Percentiles rank a stretch among this genome's conserved stretches.
These are phyloP conservation scores for Denticeps clupeoides DNA, from an alignment of 2,797 vertebrate genomes.

Conservation along the genomic window DNA sequence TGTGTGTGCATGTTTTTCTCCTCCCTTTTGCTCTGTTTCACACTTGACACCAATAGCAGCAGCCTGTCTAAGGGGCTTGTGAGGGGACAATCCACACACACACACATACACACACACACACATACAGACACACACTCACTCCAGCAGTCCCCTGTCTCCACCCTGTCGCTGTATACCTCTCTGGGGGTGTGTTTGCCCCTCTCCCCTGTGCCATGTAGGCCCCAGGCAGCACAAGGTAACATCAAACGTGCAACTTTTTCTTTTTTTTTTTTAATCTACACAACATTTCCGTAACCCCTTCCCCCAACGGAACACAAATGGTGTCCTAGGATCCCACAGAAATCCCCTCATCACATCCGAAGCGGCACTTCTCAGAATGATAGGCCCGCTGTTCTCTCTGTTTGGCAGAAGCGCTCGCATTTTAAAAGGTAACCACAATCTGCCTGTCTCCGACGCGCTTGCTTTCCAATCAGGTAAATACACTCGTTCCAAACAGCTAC, in stretches of 20 bases:
- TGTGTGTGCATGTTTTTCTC: too few relatives aligned
- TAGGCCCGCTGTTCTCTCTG: neutral
- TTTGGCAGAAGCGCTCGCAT: too few relatives aligned
- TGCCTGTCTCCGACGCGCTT: too few relatives aligned
- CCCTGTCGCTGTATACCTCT: slow-evolving; percentile 13
- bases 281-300: neutral
- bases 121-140: slow-evolving; percentile 9
- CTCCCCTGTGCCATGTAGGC: slow-evolving; percentile 52
- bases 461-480: too few relatives aligned
- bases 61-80: neutral
- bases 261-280: slow-evolving; percentile 51
- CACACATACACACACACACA: neutral
- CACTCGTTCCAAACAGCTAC: too few relatives aligned
- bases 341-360: too few relatives aligned
- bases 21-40: slow-evolving; percentile 5
- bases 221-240: slow-evolving; percentile 58
- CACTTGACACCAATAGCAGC: slow-evolving; percentile 1
- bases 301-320: neutral
- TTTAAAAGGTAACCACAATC: too few relatives aligned
- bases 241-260: slow-evolving; percentile 56
- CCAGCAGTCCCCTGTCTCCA: neutral
- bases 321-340: too few relatives aligned
- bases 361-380: neutral
- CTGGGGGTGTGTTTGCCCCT: slow-evolving; percentile 4
- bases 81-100: neutral